Evolutionary conservation across 2,797 vertebrate genomes (phyloP).

Genomic region (Spinus olivaceus): DNA sequence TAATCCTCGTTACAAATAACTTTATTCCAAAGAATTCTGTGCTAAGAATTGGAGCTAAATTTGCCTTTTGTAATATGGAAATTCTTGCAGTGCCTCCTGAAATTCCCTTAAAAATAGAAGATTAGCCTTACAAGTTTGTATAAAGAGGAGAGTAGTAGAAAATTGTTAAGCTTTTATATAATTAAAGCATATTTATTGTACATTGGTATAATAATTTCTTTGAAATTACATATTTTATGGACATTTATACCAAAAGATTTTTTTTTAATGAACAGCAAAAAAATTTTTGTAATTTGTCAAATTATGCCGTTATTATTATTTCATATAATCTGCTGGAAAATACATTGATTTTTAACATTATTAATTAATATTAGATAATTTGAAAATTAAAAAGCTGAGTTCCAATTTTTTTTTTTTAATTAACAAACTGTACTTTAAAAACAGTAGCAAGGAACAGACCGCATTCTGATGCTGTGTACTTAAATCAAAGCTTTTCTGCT

Average conservation of each 20-base stretch:
- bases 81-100: not conserved
- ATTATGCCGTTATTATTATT: not conserved
- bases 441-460: not conserved
- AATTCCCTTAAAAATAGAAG: not conserved
- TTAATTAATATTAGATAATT: not conserved
- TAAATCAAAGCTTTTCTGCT: not conserved
- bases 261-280: slow-evolving; percentile 7
- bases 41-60: not conserved
- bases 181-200: not conserved
- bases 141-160: not conserved
- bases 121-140: not conserved
- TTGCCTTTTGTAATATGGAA: not conserved
- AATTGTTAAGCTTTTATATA: slow-evolving; percentile 19
- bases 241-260: not conserved
- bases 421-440: not conserved
- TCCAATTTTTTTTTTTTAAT: not conserved
- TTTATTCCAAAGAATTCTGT: not conserved
- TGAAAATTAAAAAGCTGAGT: not conserved
- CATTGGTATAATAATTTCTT: not conserved
- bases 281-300: not conserved
- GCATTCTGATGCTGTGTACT: not conserved
- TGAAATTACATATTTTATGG: slow-evolving; percentile 17
- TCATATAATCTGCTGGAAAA: not conserved
- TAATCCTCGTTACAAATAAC: not conserved
- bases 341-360: not conserved